Conservation (phyloP, 2,797 vertebrate genomes). For the Dendrocincla tyrannina region DNA sequence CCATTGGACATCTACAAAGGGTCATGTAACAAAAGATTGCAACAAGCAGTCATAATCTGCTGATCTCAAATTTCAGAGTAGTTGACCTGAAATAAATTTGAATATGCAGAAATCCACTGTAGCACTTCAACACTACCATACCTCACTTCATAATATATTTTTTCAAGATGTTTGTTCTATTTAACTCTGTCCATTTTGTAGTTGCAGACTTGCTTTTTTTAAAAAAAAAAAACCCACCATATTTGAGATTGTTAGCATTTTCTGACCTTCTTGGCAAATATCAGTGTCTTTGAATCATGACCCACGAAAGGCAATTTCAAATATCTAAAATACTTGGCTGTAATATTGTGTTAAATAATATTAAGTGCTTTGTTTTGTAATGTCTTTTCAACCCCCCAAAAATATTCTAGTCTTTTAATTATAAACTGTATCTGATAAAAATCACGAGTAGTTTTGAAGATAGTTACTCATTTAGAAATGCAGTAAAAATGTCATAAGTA, state of each 20-base stretch:
- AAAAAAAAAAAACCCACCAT: constrained; percentile 10
- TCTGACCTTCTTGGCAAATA: constrained; percentile 32
- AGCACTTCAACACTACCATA: constrained; percentile 71
- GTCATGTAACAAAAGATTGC: constrained; percentile 23
- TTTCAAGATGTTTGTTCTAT: constrained; percentile 28
- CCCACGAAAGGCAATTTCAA: constrained; percentile 59
- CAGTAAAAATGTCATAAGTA: constrained; percentile 63
- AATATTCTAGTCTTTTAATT: constrained; percentile 53
- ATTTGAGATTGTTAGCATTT: constrained; percentile 54
- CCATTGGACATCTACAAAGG: constrained; percentile 51
- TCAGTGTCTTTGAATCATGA: constrained; percentile 62
- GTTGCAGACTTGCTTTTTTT: constrained; percentile 56
- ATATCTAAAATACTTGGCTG: constrained; percentile 69
- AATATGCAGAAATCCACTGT: constrained; percentile 65
- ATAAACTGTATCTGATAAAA: constrained; percentile 63
- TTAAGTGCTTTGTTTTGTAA: constrained; percentile 72
- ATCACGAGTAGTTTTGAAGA: constrained; percentile 66
- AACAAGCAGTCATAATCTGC: constrained; percentile 48
- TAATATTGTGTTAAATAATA: constrained; percentile 54
- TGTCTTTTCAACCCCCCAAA: constrained; percentile 60
- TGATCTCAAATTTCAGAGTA: constrained; percentile 46
- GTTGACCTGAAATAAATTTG: constrained; percentile 38
- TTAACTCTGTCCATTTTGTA: constrained; percentile 51
- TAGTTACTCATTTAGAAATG: constrained; percentile 52
- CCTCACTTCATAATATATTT: constrained; percentile 72